Conservation (phyloP, 2,888 invertebrate species). For the Uloborus plumipes region DNA sequence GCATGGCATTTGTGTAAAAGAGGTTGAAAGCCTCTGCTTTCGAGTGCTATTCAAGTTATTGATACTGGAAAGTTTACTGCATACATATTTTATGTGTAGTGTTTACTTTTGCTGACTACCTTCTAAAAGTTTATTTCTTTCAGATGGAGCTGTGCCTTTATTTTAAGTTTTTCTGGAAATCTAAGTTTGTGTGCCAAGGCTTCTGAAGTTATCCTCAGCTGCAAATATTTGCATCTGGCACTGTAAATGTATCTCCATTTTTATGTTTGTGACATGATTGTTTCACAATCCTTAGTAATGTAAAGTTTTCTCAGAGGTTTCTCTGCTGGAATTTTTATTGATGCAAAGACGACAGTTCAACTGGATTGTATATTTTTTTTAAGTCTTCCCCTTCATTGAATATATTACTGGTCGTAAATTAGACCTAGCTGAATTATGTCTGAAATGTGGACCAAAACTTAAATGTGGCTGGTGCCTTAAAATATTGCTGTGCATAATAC, state of each 20-base stretch:
- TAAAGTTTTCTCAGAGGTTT: constrained; percentile 40
- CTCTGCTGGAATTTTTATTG: constrained; percentile 57
- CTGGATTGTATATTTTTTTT: constrained; percentile 60
- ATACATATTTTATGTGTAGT: too few relatives aligned
- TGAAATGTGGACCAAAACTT: constrained; percentile 60
- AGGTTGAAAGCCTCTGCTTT: too few relatives aligned
- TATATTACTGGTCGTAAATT: constrained; percentile 18
- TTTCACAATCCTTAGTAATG: constrained; percentile 19
- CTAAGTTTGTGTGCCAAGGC: constrained; percentile 19
- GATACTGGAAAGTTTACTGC: too few relatives aligned
- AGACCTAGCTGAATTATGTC: constrained; percentile 27
- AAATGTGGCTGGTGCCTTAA: constrained; percentile 62
- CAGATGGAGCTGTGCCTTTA: constrained; percentile 63
- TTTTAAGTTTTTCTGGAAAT: constrained; percentile 26
- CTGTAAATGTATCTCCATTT: constrained; percentile 21
- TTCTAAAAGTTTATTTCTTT: background rate
- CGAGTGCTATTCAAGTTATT: too few relatives aligned
- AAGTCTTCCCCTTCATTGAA: constrained; percentile 43
- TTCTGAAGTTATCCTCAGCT: background rate
- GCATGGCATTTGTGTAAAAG: too few relatives aligned
- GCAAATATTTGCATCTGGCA: constrained; percentile 1
- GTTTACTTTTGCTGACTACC: background rate
- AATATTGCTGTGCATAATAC: constrained; percentile 61
- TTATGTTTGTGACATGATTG: constrained; percentile 23
- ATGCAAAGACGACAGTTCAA: constrained; percentile 48